Conservation (phyloP, 2,113 vertebrate species). For the Sylvilagus bachmani region DNA sequence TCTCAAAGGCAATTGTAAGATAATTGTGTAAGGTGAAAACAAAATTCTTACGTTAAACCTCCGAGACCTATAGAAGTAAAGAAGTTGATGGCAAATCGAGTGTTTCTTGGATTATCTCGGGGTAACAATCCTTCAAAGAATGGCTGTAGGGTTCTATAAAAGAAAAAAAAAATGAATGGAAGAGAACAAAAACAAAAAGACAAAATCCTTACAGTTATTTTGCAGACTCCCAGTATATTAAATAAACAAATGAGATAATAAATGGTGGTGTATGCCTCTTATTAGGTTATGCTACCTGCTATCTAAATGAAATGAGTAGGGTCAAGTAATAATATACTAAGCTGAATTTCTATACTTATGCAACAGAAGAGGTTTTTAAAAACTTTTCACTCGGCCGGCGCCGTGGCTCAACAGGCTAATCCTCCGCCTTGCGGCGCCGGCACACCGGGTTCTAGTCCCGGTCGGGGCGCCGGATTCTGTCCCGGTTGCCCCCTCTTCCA, state of each 20-base stretch:
- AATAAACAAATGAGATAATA: constrained; percentile 36
- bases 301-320: constrained; percentile 22
- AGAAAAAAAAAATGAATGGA: constrained; percentile 63
- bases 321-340: constrained; percentile 15
- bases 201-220: constrained; percentile 2
- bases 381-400: neutral
- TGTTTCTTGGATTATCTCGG: constrained; percentile 98
- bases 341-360: neutral
- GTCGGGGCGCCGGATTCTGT: too few relatives aligned
- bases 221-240: neutral
- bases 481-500: too few relatives aligned
- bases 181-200: constrained; percentile 31
- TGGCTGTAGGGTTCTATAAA: constrained; percentile 93
- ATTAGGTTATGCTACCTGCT: neutral
- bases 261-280: constrained; percentile 16
- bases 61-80: constrained; percentile 99
- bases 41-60: constrained; percentile 95
- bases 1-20: neutral
- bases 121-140: constrained; percentile 98
- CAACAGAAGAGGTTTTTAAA: neutral
- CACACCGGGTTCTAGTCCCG: too few relatives aligned
- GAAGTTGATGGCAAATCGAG: constrained; percentile 99
- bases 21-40: constrained; percentile 39
- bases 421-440: too few relatives aligned
- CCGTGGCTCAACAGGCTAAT: too few relatives aligned